phyloP scores from a whole-genome alignment of 2,797 vertebrate genomes.

The Gallinago stenura region DNA sequence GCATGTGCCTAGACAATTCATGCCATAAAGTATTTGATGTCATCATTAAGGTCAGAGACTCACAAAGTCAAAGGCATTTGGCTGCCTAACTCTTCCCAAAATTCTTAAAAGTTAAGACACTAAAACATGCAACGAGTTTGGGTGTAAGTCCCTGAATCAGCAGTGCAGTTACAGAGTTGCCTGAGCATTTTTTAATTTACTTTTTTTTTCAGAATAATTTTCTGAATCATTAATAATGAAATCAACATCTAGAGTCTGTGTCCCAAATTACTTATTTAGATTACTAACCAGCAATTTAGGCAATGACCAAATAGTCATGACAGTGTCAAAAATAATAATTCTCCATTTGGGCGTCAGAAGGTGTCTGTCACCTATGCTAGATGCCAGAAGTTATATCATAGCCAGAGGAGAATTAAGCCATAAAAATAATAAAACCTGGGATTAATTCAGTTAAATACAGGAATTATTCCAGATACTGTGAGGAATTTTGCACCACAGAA shows the following conservation, averaged over 20 bases:
- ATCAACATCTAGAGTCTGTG: neutral
- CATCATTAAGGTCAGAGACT: neutral
- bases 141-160: neutral
- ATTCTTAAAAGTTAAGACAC: neutral
- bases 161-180: neutral
- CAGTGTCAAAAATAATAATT: neutral
- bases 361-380: neutral
- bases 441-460: neutral
- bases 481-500: neutral
- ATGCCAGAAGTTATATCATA: neutral
- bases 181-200: neutral
- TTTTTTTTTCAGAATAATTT: neutral
- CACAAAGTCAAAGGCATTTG: neutral
- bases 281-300: neutral
- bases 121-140: neutral
- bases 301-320: neutral
- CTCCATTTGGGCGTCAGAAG: neutral
- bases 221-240: neutral
- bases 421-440: neutral
- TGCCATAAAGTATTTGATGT: neutral
- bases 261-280: neutral
- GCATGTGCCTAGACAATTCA: neutral
- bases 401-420: neutral
- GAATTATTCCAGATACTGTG: neutral
- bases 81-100: neutral